A percentile compares a stretch with the other conserved stretches of the same genome.
phyloP scores from a whole-genome alignment of 2,113 vertebrate species.

The Pachyramphus minor region DNA sequence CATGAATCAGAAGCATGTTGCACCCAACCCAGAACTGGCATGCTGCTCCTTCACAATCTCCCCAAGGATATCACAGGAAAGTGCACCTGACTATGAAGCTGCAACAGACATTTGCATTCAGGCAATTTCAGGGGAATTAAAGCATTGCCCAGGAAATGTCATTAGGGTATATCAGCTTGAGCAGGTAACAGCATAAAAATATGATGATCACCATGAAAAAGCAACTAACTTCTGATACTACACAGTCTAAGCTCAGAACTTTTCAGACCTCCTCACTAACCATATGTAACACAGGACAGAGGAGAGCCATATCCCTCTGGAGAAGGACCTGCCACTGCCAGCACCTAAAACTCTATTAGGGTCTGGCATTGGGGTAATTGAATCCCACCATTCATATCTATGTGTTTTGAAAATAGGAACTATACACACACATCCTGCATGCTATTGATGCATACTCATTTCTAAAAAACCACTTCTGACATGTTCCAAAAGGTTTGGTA shows the following conservation, averaged over 20 bases:
- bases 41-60: neutral
- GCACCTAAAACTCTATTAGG: neutral
- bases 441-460: accelerated
- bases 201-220: neutral
- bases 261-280: too few relatives aligned
- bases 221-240: neutral
- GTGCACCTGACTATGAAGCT: too few relatives aligned
- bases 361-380: neutral
- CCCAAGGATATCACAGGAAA: accelerated
- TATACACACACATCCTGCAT: accelerated
- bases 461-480: neutral
- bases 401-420: accelerated
- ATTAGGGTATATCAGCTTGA: neutral
- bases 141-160: neutral
- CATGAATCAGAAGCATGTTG: neutral
- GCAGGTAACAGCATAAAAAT: neutral
- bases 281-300: accelerated
- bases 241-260: neutral
- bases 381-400: accelerated
- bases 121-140: neutral
- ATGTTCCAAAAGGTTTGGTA: neutral
- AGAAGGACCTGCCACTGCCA: neutral
- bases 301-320: neutral
- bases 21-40: neutral
- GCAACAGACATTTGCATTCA: neutral